Evolutionary conservation across 37 sponge, comb jelly and placozoan genomes (phyloP), one percentile per base, ranked within the genome.

Genomic region (Dysidea cf. avara): DNA sequence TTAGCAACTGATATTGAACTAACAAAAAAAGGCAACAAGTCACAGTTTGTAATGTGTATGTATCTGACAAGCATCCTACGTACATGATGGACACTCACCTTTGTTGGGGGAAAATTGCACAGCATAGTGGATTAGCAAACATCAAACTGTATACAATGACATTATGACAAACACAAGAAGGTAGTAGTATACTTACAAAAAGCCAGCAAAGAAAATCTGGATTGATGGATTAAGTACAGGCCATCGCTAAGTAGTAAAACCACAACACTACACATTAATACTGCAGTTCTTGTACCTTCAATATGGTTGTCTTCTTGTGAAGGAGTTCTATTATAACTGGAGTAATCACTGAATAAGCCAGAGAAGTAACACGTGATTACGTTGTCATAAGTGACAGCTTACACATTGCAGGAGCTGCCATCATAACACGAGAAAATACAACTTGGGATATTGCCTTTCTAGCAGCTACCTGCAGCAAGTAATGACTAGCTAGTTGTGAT

Each of bases 351-450:
- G 73, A 21, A 64, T 31, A 62, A 21, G 33, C 0, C 20, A 61
- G 48, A 62, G 12, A 3, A 75, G 1, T 25, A 26, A 29, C 0
- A 7, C n/a, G 28, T 29, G 39, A 28, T 20, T 21, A 2, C n/a
- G 9, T 2, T 2, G 20, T 17, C 21, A n/a, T n/a, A n/a, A n/a
- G n/a, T 75, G 20, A 6, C 25, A 65, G n/a, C 80, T 64, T 62
- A 96, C 96, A 67, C 99, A 97, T 94, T 49, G 83, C 92, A 67
- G 99, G 99, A 13, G 70, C 66, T 17, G 92, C 95, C 99, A 97
- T 97, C 57, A 78, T 47, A 11, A 97, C 66, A 51, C 99, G 61
- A 14, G 95, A 91, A 25, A 94, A 56, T 0, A 85, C 76, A 7
- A 97, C 99, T 55, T 91, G 90, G 21, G 72, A 35, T n/a, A 97